Conservation (phyloP, 1,140 invertebrate genomes). For the Dryas iulia region DNA sequence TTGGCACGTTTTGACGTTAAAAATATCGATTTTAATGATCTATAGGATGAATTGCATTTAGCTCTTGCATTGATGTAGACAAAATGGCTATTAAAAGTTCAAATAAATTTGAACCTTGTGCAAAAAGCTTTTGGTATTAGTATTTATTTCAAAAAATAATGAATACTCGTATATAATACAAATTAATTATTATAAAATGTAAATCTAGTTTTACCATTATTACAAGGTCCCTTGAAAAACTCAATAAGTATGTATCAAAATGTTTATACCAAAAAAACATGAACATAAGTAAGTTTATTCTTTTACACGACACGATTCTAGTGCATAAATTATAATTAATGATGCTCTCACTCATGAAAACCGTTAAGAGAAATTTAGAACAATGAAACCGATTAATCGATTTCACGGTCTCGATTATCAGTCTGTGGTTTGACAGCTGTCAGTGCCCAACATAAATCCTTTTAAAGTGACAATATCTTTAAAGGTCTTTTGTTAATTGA, state of each 20-base stretch:
- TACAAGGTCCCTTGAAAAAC: too few species aligned
- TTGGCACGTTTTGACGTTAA: slow-evolving; percentile 36
- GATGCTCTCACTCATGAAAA: not conserved
- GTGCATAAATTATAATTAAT: not conserved
- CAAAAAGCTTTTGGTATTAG: too few species aligned
- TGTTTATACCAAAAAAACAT: too few species aligned
- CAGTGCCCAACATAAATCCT: slow-evolving; percentile 14
- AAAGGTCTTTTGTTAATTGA: slow-evolving; percentile 2
- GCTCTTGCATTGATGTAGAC: not conserved
- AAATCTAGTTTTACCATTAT: too few species aligned
- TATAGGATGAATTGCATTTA: slow-evolving; percentile 24
- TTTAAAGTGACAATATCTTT: slow-evolving; percentile 20
- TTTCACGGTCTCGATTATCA: slow-evolving; percentile 21
- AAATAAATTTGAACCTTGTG: not conserved
- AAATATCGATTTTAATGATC: slow-evolving; percentile 41
- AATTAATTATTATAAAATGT: too few species aligned
- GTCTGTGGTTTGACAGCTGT: slow-evolving; percentile 19
- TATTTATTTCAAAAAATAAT: too few species aligned
- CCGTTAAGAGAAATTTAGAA: slow-evolving; percentile 28
- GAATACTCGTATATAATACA: too few species aligned
- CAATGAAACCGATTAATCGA: slow-evolving; percentile 21
- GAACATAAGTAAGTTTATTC: too few species aligned
- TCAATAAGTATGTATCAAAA: too few species aligned
- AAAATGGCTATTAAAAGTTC: not conserved
- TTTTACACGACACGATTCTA: not conserved